Evolutionary conservation across 1,140 invertebrate genomes (phyloP).

Genomic region (Hirudo medicinalis): DNA sequence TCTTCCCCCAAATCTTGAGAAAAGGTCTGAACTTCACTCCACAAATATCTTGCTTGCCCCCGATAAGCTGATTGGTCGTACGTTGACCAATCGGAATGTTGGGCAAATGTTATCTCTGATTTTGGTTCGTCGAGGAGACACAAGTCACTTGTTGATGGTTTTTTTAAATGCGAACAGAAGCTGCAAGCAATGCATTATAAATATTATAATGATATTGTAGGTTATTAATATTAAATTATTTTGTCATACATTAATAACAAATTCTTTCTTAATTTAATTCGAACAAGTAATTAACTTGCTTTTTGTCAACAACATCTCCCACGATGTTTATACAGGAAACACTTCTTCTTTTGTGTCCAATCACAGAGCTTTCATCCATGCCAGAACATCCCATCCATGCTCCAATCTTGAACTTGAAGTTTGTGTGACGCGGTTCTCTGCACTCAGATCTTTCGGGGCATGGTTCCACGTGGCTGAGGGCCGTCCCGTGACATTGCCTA

Average conservation of each 20-base stretch:
- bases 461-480: not conserved
- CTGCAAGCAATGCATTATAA: not conserved
- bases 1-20: not conserved
- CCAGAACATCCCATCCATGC: conserved; percentile 16
- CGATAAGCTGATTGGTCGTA: conserved; percentile 2
- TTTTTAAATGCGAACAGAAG: conserved; percentile 12
- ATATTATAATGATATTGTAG: not conserved
- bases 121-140: conserved; percentile 1
- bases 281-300: not conserved
- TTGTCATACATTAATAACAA: not conserved
- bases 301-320: conserved; percentile 19
- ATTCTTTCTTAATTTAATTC: not conserved
- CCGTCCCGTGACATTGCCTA: conserved; percentile 1
- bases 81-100: not conserved
- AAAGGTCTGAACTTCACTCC: not conserved
- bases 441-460: conserved; percentile 12
- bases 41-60: not conserved
- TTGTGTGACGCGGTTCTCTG: not conserved
- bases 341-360: conserved; percentile 20
- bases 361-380: not conserved
- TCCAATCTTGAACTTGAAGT: conserved; percentile 17
- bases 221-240: conserved; percentile 7
- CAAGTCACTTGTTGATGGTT: conserved; percentile 7
- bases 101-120: not conserved
- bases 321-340: conserved; percentile 16